Evolutionary conservation across 1,140 invertebrate species (phyloP), one percentile per base, ranked within the genome.

Genomic region (Scaptomyza pallida): DNA sequence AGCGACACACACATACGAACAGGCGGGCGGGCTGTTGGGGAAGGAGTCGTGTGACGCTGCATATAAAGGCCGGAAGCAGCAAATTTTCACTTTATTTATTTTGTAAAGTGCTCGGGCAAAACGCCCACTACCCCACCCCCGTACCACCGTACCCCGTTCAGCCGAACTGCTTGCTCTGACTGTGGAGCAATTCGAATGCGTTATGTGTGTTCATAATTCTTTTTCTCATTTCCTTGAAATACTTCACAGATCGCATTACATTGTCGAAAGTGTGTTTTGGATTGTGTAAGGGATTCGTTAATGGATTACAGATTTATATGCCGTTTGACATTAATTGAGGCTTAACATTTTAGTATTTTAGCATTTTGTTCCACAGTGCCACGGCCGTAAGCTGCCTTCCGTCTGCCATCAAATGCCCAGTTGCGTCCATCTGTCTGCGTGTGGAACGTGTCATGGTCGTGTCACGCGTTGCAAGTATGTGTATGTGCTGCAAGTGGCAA

Each of bases 31-130:
- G 21, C 44, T 43, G n/a, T 2, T 5, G 23, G 40, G 13, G 8
- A 12, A 10, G n/a, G n/a, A 37, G 19, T 56, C 33, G 68, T 59
- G 61, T 65, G 62, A 59, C 54, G 62, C 33, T 72, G 69, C 69
- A 72, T 65, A 72, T 65, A 72, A 62, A 63, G 67, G 73, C 82
- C 81, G 82, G 81, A 86, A 86, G 81, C 65, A 88, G 81, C 81
- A 88, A 88, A 88, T 85, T 85, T 85, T 81, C 81, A 75, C 86
- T 85, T 86, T 85, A 85, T 85, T 86, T 85, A 86, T 85, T 86
- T 85, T 86, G 73, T 69, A 86, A 86, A 85, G 81, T 86, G 81
- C 77, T 76, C 54, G 47, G 44, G 60, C 65, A 54, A 47, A 56
- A 37, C 59, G 30, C 40, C 41, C 19, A 40, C 61, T 40, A 37